Percentiles rank a stretch among this genome's conserved stretches.
Evolutionary conservation across 2,113 vertebrate genomes (phyloP).

Genomic region (Calidris pugnax): DNA sequence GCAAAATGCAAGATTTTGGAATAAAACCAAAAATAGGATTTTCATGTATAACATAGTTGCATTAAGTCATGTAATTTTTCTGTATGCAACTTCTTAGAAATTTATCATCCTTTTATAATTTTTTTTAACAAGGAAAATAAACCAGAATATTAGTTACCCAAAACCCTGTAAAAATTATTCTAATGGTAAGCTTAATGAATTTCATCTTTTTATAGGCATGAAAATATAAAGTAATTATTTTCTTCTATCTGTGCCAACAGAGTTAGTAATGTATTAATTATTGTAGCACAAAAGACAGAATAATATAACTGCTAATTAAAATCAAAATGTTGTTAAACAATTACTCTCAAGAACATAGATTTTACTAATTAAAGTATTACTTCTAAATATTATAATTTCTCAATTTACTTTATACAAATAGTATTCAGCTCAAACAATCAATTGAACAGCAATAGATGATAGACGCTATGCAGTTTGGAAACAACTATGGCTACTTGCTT

Average conservation of each 20-base stretch:
- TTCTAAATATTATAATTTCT: conserved; percentile 21
- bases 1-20: neutral
- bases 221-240: conserved; percentile 56
- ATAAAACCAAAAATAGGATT: neutral
- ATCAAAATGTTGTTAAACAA: conserved; percentile 44
- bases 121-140: conserved; percentile 22
- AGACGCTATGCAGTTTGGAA: neutral
- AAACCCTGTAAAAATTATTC: conserved; percentile 11
- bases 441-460: neutral
- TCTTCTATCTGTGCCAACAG: conserved; percentile 47
- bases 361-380: conserved; percentile 55
- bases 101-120: neutral
- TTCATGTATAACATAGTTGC: neutral
- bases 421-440: neutral
- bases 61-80: neutral
- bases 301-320: conserved; percentile 51
- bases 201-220: conserved; percentile 29
- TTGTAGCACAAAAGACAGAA: conserved; percentile 15
- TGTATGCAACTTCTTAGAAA: neutral
- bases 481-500: neutral
- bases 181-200: conserved; percentile 18
- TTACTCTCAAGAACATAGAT: conserved; percentile 32
- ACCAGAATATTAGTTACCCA: neutral
- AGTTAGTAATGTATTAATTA: conserved; percentile 59
- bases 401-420: conserved; percentile 3